Conservation (phyloP, 1,140 invertebrate genomes). For the Drosophila bipectinata region DNA sequence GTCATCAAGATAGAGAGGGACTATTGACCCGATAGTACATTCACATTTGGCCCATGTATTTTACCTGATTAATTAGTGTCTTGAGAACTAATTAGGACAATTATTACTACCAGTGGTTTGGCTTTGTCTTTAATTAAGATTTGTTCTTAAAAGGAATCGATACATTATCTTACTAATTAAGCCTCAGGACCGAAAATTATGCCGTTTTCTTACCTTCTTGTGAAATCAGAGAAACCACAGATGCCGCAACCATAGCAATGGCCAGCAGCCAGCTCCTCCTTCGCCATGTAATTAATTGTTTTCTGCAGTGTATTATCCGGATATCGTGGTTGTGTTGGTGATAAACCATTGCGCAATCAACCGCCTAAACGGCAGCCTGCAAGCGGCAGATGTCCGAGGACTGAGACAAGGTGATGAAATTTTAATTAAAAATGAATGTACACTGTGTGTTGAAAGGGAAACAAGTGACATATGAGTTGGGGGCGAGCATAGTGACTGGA, state of each 20-base stretch:
- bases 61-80: background rate
- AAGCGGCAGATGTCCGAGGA: constrained; percentile 18
- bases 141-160: background rate
- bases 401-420: constrained; percentile 42
- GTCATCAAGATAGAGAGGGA: constrained; percentile 15
- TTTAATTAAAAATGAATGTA: constrained; percentile 58
- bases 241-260: constrained; percentile 18
- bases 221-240: constrained; percentile 20
- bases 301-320: constrained; percentile 27
- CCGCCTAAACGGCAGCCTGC: constrained; percentile 64
- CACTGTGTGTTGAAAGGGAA: constrained; percentile 15
- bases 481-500: background rate
- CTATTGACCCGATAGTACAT: constrained; percentile 20
- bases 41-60: constrained; percentile 9
- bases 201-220: constrained; percentile 42
- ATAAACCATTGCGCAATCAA: constrained; percentile 65
- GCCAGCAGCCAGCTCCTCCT: constrained; percentile 18
- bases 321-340: constrained; percentile 23
- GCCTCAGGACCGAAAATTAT: background rate
- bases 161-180: background rate
- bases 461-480: constrained; percentile 15
- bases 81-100: constrained; percentile 7
- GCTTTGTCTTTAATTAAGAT: constrained; percentile 18
- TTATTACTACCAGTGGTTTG: background rate
- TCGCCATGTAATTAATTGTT: constrained; percentile 18